These are phyloP conservation scores for Hyppa rectilinea DNA, from an alignment of 2,888 invertebrate species.

Conservation along the genomic window DNA sequence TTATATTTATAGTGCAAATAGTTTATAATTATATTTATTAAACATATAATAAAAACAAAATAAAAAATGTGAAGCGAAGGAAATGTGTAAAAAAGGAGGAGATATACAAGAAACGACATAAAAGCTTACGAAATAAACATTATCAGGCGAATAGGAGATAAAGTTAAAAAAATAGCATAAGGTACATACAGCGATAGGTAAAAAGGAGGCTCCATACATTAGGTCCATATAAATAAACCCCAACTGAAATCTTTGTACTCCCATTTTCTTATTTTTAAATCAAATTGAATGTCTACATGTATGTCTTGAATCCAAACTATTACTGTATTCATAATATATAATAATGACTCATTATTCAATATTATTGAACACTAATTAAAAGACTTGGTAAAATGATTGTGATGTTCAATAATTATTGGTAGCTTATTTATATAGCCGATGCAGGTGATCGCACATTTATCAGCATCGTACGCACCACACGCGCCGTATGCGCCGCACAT, in stretches of 20 bases:
- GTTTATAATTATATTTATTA: constrained; percentile 14
- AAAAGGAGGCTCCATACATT: background rate
- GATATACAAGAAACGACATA: constrained; percentile 13
- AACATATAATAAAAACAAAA: constrained; percentile 24
- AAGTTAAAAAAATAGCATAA: background rate
- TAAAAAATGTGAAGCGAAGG: constrained; percentile 33
- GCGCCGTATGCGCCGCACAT: too few species aligned
- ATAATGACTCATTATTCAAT: background rate
- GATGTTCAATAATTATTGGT: background rate
- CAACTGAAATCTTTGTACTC: background rate
- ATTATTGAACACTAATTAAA: background rate
- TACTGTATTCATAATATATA: background rate
- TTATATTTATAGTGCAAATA: constrained; percentile 41
- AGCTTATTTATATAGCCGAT: constrained; percentile 18
- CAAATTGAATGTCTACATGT: background rate
- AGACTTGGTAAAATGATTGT: background rate
- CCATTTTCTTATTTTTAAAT: background rate
- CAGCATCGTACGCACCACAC: too few species aligned
- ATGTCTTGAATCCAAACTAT: background rate
- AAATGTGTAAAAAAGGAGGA: constrained; percentile 17
- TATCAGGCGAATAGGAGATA: constrained; percentile 6
- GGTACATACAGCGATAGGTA: constrained; percentile 5
- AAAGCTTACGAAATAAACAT: constrained; percentile 24
- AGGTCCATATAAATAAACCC: constrained; percentile 16
- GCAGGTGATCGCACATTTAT: too few species aligned